Evolutionary conservation across 2,113 vertebrate species (phyloP).

Genomic region (Scatophagus argus): DNA sequence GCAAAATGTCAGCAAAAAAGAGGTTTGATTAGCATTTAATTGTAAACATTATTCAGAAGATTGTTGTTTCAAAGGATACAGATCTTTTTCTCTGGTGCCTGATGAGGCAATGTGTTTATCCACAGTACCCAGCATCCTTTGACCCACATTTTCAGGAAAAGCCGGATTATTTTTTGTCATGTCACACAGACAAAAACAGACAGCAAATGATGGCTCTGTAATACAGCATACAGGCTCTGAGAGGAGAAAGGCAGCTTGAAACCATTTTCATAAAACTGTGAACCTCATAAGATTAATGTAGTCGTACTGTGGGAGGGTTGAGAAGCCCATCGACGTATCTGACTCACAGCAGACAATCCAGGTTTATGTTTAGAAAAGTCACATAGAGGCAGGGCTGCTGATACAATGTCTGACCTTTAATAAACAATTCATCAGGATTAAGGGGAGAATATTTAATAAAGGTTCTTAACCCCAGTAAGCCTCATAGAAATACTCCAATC

Average conservation of each 20-base stretch:
- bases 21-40: not conserved
- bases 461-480: slow-evolving; percentile 30
- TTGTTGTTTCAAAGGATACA: not conserved
- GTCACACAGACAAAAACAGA: slow-evolving; percentile 27
- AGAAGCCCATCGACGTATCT: not conserved
- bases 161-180: slow-evolving; percentile 51
- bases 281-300: slow-evolving; percentile 4
- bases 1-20: not conserved
- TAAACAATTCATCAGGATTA: slow-evolving; percentile 60
- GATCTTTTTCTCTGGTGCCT: not conserved
- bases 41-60: not conserved
- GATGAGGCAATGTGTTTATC: slow-evolving; percentile 32
- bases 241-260: not conserved
- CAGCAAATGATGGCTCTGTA: not conserved
- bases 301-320: not conserved
- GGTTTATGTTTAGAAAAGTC: slow-evolving; percentile 31
- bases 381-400: not conserved
- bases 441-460: not conserved
- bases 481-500: slow-evolving; percentile 19
- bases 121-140: slow-evolving; percentile 35
- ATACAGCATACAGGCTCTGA: not conserved
- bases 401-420: slow-evolving; percentile 1
- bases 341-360: not conserved
- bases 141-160: slow-evolving; percentile 76
- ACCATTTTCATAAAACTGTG: not conserved